Evolutionary conservation across 1,140 invertebrate species (phyloP).

Genomic region (Brachionus asplanchnoidis): DNA sequence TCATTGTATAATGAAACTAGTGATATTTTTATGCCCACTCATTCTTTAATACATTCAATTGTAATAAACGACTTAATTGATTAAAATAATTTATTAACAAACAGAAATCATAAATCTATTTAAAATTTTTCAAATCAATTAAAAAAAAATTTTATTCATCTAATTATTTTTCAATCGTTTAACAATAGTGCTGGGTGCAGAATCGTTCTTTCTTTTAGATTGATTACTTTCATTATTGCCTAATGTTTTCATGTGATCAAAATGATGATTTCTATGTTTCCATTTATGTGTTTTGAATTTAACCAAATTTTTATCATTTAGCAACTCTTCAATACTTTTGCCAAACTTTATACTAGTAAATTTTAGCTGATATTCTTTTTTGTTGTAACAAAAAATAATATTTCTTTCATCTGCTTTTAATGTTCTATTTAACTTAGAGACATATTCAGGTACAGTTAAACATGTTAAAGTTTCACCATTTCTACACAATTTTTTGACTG

Average conservation of each 20-base stretch:
- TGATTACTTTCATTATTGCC: background rate
- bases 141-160: too few relatives aligned
- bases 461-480: background rate
- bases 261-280: background rate
- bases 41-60: too few relatives aligned
- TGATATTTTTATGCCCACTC: too few relatives aligned
- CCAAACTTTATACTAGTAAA: constrained; percentile 9
- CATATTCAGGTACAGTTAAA: background rate
- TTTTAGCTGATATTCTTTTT: constrained; percentile 12
- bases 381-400: background rate
- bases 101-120: too few relatives aligned
- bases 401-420: background rate
- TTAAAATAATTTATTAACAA: too few relatives aligned
- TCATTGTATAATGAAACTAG: too few relatives aligned
- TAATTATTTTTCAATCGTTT: too few relatives aligned
- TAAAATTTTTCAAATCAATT: too few relatives aligned
- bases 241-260: background rate
- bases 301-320: background rate
- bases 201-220: background rate
- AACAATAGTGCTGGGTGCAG: background rate
- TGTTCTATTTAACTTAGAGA: background rate
- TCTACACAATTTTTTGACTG: background rate
- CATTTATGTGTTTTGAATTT: background rate
- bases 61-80: too few relatives aligned
- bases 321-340: background rate